phyloP scores from a whole-genome alignment of 2,797 vertebrate genomes.

The Pristis pectinata region DNA sequence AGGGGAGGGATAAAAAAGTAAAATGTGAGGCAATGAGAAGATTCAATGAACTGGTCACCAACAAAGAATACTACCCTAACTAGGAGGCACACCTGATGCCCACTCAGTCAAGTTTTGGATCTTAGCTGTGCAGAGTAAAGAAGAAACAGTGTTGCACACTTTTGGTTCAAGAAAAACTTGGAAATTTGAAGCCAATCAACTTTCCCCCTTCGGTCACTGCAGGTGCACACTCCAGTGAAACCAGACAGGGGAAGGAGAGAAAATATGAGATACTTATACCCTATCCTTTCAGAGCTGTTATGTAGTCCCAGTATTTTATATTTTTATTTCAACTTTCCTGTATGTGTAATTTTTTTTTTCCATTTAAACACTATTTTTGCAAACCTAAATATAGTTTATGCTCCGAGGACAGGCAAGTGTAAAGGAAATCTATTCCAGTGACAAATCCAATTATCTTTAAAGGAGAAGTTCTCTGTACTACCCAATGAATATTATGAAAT shows the following conservation, averaged over 20 bases:
- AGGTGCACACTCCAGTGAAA: not conserved
- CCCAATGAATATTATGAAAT: not conserved
- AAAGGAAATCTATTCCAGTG: not conserved
- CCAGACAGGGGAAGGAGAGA: slow-evolving; percentile 23
- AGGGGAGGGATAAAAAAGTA: not conserved
- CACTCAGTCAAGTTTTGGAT: not conserved
- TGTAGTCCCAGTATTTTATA: not conserved
- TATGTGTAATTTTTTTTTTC: not conserved
- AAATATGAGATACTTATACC: not conserved
- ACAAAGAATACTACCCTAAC: not conserved
- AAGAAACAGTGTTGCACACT: not conserved
- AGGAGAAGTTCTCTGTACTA: not conserved
- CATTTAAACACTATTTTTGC: not conserved
- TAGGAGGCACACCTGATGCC: not conserved
- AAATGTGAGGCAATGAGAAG: not conserved
- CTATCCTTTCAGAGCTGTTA: not conserved
- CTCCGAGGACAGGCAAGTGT: not conserved
- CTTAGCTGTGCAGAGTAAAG: not conserved
- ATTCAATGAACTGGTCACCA: not conserved
- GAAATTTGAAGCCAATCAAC: not conserved
- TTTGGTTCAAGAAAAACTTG: not conserved
- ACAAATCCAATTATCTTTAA: not conserved
- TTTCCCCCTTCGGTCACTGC: not conserved
- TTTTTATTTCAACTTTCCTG: not conserved
- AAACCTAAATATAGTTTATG: not conserved